Evolutionary conservation across 30 jellyfish, hydroid and myxozoan genomes (phyloP), one percentile per base, ranked within the genome.

Genomic region (Morbakka virulenta): DNA sequence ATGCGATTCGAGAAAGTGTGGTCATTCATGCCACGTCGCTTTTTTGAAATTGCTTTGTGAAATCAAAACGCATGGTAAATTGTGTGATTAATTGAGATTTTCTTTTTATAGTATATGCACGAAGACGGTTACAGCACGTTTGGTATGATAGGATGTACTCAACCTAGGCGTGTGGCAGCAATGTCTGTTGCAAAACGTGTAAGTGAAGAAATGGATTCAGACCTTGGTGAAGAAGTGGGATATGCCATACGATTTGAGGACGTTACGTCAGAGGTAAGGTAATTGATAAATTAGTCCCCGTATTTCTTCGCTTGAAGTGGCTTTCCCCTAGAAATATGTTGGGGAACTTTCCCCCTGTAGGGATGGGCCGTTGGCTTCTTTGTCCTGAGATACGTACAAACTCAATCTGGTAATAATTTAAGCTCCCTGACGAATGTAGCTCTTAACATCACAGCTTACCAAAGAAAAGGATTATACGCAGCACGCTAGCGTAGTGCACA

Each of bases 171-270:
- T 28, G 99, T 93, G 32, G 99, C 99, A 13, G 99, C 99, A 1
- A 93, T 93, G 99, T 93, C 99, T 0, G 96, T 93, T 11, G 99
- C 99, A 30, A 93, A 93, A 78, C 93, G 99, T 35, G 99, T 93
- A 69, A 93, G 99, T 52, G 99, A 93, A 62, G 99, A 93, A 62
- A 87, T 93, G 97, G 81, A 68, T n/a, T 95, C 82, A 33, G 76
- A 93, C 25, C 87, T 93, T 4, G 99, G 99, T 17, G 97, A 86
- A 1, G 99, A 86, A 41, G 96, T 93, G 67, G 99, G 99, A 9
- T 93, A 93, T 74, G 99, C 99, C 21, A 93, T 93, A 28, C 94
- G 99, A 14, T 93, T 93, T 49, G 99, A 93, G 48, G 99, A 93
- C 49, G 96, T 87, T 28, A 93, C 99, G 17, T 68, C 84, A 29